Evolutionary conservation across 2,797 vertebrate species (phyloP).

Genomic region (Perodicticus potto): DNA sequence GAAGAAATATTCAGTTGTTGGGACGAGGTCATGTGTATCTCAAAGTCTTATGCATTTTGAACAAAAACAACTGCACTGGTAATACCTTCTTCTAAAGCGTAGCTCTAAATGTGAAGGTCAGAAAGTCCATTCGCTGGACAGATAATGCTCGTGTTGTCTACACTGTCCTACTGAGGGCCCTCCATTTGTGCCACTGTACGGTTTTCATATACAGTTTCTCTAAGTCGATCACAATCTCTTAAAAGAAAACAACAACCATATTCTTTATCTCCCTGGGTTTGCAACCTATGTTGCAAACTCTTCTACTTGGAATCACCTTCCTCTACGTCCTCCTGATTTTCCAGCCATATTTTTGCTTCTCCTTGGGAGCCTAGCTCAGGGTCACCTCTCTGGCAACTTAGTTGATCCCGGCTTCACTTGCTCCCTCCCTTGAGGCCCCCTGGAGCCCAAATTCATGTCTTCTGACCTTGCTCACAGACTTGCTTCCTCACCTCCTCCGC

Average conservation of each 20-base stretch:
- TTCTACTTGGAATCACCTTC: slow-evolving; percentile 1
- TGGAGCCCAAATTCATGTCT: neutral
- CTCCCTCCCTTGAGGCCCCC: neutral
- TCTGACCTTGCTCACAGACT: neutral
- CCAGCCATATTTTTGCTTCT: neutral
- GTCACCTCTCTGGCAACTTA: neutral
- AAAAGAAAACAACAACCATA: neutral
- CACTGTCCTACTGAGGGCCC: neutral
- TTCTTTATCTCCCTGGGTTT: neutral
- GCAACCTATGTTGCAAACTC: neutral
- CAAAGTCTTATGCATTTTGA: neutral
- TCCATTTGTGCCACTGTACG: too few relatives aligned
- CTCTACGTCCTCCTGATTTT: neutral
- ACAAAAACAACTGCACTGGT: neutral
- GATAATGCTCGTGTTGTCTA: neutral
- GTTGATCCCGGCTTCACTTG: neutral
- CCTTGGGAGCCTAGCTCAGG: neutral
- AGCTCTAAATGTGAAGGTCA: neutral
- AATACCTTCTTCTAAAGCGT: neutral
- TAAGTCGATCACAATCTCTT: neutral
- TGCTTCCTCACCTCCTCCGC: neutral
- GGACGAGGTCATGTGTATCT: neutral
- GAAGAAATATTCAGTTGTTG: neutral
- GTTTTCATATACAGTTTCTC: neutral
- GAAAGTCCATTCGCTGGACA: neutral